Evolutionary conservation across 1,140 invertebrate genomes (phyloP).

Genomic region (Drosophila mayri): DNA sequence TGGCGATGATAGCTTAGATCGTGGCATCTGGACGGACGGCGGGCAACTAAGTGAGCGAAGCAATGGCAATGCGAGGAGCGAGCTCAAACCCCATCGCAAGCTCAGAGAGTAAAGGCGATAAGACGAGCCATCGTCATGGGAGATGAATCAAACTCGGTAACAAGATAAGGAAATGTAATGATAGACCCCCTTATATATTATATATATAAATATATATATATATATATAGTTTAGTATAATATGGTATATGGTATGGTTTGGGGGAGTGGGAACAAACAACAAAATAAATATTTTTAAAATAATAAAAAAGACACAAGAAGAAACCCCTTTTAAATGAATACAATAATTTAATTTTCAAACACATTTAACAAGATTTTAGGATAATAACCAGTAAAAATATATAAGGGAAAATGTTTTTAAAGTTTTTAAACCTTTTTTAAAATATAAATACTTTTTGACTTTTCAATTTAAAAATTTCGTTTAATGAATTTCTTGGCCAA

Average conservation of each 20-base stretch:
- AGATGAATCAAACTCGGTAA: neutral
- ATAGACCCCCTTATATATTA: neutral
- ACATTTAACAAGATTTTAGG: too few relatives aligned
- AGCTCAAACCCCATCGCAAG: constrained; percentile 13
- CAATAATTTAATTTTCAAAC: too few relatives aligned
- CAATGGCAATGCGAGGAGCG: neutral
- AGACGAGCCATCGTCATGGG: neutral
- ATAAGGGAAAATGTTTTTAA: too few relatives aligned
- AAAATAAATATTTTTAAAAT: neutral
- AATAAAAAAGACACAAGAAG: neutral
- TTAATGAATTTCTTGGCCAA: neutral
- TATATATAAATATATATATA: neutral
- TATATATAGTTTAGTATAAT: too few relatives aligned
- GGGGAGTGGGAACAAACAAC: neutral
- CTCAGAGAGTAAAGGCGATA: constrained; percentile 13
- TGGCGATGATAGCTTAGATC: constrained; percentile 39
- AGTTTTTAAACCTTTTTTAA: too few relatives aligned
- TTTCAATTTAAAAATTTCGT: neutral
- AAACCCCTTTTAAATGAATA: too few relatives aligned
- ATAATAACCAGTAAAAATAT: too few relatives aligned
- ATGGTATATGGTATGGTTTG: neutral
- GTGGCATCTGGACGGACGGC: constrained; percentile 53
- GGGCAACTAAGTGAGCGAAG: constrained; percentile 57
- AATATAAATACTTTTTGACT: too few relatives aligned
- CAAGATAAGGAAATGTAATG: neutral